Evolutionary conservation across 2,888 invertebrate genomes (phyloP), one percentile per base, ranked within the genome.

Genomic region (Deilephila porcellus): DNA sequence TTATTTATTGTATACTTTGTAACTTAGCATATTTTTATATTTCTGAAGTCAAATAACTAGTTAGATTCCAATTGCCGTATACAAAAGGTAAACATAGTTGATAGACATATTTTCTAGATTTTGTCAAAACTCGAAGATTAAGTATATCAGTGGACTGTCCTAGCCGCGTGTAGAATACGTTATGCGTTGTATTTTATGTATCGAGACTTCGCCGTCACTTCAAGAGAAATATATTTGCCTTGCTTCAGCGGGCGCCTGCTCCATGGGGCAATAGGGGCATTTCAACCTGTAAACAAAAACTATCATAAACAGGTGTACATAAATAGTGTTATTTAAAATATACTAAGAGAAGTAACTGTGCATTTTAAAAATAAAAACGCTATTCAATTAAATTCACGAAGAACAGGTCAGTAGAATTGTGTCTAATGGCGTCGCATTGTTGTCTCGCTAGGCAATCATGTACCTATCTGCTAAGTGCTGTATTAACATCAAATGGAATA

Each of bases 211-310:
- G 75, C 63, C 17, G 71, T 73, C 60, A 71, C 75, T 85, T 90
- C 87, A 94, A 94, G 97, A 99, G 95, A 99, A 99, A 92, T 97
- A 98, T 88, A 99, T 98, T 89, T 98, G 97, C 87, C 97, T 96
- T 70, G 99, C 99, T 89, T 99, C 99, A 74, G 97, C 96, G 32
- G 98, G 98, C 82, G 97, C 97, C 89, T 99, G 99, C 92, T 99
- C 99, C 90, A 98, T 97, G 0, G 99, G 99, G 88, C 99, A 99
- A 93, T 99, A 99, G 0, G 99, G 99, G 88, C 99, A 99, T 95
- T 99, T 99, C 90, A 99, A 96, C 88, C 98, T 98, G 95, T 77
- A 96, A 96, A 75, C 59, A 75, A 78, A 76, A 62, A 45, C 8
- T 45, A 45, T 45, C 14, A 45, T 45, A 45, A 14, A 11, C 45